Conservation (phyloP, 1,140 invertebrate genomes). For the Octopus sinensis region DNA sequence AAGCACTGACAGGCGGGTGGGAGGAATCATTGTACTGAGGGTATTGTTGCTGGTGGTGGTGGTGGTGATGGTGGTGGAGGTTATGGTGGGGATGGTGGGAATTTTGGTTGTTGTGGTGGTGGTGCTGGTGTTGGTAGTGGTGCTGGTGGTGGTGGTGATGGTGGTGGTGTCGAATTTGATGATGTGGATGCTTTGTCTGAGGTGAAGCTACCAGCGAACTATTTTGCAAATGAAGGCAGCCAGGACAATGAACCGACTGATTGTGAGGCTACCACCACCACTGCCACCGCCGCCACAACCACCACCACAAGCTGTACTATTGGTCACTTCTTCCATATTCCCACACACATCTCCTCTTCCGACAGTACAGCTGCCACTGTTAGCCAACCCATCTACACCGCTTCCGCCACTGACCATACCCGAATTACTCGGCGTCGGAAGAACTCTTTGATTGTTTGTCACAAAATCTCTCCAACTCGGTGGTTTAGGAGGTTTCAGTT, state of each 20-base stretch:
- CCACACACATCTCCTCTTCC: neutral
- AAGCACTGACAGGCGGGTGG: no score
- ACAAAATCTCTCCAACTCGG: slow-evolving; percentile 41
- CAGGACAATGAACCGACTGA: neutral
- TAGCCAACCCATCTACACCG: neutral
- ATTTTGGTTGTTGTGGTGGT: no score
- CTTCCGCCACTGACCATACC: neutral
- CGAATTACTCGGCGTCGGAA: no score
- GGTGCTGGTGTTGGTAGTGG: no score
- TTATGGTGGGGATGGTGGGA: no score
- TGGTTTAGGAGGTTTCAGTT: slow-evolving; percentile 32
- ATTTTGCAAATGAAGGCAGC: neutral
- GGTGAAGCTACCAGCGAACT: neutral
- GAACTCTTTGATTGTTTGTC: neutral
- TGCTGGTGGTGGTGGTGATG: neutral
- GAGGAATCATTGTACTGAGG: no score
- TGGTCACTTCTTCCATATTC: slow-evolving; percentile 9
- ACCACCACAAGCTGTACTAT: neutral
- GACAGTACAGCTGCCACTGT: neutral
- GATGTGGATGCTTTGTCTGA: neutral
- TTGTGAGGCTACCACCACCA: no score
- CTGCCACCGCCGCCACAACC: neutral
- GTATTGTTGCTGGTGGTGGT: neutral
- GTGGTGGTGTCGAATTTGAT: neutral
- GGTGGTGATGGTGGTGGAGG: neutral